Percentiles rank a stretch among this genome's conserved stretches.
Evolutionary conservation across 2,888 invertebrate genomes (phyloP).

Genomic region (Drosophila gaucha): DNA sequence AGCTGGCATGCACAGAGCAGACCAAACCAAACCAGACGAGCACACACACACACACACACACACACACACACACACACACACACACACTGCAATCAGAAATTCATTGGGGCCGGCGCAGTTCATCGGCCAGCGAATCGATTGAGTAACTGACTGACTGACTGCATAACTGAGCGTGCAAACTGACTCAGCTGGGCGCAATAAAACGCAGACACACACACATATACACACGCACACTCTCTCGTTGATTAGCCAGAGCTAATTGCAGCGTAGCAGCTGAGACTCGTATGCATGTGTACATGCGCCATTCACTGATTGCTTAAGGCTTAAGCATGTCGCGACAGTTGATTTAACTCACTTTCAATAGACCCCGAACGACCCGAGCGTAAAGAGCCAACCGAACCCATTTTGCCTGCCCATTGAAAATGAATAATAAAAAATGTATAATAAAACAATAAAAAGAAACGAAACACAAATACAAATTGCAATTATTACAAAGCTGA

Average conservation of each 20-base stretch:
- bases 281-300: conserved; percentile 5
- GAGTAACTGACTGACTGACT: conserved; percentile 45
- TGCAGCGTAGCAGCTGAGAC: conserved; percentile 24
- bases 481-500: conserved; percentile 56
- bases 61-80: conserved; percentile 1
- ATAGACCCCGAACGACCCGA: conserved; percentile 31
- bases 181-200: conserved; percentile 23
- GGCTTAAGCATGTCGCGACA: conserved; percentile 48
- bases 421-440: conserved; percentile 66
- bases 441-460: conserved; percentile 41
- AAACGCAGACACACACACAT: conserved; percentile 13
- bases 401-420: conserved; percentile 36
- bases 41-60: conserved; percentile 2
- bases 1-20: conserved; percentile 9
- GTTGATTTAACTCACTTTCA: conserved; percentile 64
- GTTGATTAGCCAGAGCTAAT: conserved; percentile 48
- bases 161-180: conserved; percentile 25
- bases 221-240: neutral
- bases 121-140: conserved; percentile 65
- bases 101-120: conserved; percentile 65
- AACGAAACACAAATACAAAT: conserved; percentile 55
- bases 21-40: conserved; percentile 12
- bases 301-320: conserved; percentile 45
- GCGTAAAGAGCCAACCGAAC: neutral
- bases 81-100: conserved; percentile 47